Conservation (phyloP, 2,888 invertebrate genomes). For the Drosophila peninsularis region DNA sequence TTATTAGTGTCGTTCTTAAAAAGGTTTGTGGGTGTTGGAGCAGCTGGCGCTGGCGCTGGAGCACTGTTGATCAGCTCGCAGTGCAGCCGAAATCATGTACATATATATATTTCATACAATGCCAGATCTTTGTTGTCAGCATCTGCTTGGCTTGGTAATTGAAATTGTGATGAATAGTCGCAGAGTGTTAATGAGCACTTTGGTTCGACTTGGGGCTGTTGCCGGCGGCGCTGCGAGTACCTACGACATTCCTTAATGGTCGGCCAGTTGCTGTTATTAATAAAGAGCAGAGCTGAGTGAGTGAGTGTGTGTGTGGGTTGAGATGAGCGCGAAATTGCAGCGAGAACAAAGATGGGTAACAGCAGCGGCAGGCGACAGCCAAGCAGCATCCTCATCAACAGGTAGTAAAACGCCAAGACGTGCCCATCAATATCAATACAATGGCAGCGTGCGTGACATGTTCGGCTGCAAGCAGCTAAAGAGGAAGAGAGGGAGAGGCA, state of each 20-base stretch:
- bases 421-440: slow-evolving; percentile 75
- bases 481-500: not conserved
- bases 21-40: slow-evolving; percentile 27
- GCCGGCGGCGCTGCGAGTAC: slow-evolving; percentile 14
- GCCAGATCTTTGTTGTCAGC: slow-evolving; percentile 31
- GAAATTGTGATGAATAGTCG: slow-evolving; percentile 70
- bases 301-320: slow-evolving; percentile 25
- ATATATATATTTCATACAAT: slow-evolving; percentile 27
- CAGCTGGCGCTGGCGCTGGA: not conserved
- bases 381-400: slow-evolving; percentile 70
- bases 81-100: no score
- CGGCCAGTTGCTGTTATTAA: slow-evolving; percentile 52
- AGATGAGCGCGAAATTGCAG: slow-evolving; percentile 50
- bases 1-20: slow-evolving; percentile 67
- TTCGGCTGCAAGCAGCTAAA: slow-evolving; percentile 45
- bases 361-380: slow-evolving; percentile 21
- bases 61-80: not conserved
- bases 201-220: not conserved
- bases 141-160: slow-evolving; percentile 48
- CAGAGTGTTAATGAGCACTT: slow-evolving; percentile 70
- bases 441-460: slow-evolving; percentile 77
- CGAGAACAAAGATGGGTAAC: slow-evolving; percentile 15
- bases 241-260: slow-evolving; percentile 38
- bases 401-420: slow-evolving; percentile 82
- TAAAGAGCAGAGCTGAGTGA: slow-evolving; percentile 26